phyloP scores from a whole-genome alignment of 2,797 vertebrate species.

The Danio kyathit region DNA sequence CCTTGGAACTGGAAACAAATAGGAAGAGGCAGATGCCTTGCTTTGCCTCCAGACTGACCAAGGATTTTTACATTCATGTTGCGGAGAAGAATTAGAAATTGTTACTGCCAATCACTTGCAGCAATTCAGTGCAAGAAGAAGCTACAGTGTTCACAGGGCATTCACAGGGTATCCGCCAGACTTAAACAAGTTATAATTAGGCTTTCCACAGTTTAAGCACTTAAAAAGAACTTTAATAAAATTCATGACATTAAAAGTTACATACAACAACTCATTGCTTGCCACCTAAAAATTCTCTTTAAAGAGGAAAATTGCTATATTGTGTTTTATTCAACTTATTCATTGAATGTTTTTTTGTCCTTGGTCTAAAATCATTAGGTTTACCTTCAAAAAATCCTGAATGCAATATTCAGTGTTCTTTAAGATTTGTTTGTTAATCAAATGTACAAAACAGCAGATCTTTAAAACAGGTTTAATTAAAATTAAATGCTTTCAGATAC shows the following conservation, averaged over 20 bases:
- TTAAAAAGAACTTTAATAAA: too few relatives aligned
- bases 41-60: conserved; percentile 37
- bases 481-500: background rate
- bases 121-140: background rate
- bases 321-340: too few relatives aligned
- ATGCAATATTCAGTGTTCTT: background rate
- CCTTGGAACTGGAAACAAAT: background rate
- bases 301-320: too few relatives aligned
- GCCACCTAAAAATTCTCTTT: too few relatives aligned
- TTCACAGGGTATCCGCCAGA: too few relatives aligned
- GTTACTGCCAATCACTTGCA: background rate
- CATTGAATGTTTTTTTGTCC: too few relatives aligned
- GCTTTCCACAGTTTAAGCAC: too few relatives aligned
- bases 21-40: conserved; percentile 36
- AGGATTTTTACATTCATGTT: conserved; percentile 25
- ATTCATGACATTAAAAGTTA: too few relatives aligned
- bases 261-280: too few relatives aligned
- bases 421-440: background rate
- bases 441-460: background rate
- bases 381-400: too few relatives aligned
- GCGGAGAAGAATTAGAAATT: background rate
- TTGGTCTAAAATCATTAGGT: too few relatives aligned
- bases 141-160: background rate
- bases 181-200: too few relatives aligned
- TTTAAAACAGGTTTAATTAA: background rate